phyloP scores from a whole-genome alignment of 2,888 invertebrate genomes.

The Erannis defoliaria region DNA sequence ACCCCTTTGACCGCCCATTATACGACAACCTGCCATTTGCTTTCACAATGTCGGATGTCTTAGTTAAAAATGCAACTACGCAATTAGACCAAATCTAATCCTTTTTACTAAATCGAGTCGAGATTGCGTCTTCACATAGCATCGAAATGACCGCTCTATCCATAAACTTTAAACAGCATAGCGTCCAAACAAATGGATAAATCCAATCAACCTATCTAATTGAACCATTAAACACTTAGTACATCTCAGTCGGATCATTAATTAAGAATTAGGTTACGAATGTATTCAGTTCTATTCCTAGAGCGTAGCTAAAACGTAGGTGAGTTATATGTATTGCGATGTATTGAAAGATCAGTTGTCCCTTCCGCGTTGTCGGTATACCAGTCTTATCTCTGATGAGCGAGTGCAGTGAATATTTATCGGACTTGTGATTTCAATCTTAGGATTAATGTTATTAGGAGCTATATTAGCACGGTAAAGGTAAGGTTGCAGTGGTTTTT shows the following conservation, averaged over 20 bases:
- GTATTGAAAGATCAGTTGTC: constrained; percentile 15
- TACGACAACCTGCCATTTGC: too few species aligned
- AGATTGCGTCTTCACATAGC: background rate
- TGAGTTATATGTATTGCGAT: constrained; percentile 5
- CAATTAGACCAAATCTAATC: background rate
- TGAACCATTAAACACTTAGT: constrained; percentile 1
- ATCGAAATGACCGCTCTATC: background rate
- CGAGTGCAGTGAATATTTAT: constrained; percentile 5
- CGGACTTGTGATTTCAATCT: background rate
- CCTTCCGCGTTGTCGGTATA: constrained; percentile 12
- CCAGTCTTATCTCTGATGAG: background rate
- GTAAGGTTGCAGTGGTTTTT: background rate
- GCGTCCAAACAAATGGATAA: background rate
- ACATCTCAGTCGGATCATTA: constrained; percentile 32
- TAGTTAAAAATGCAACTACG: background rate
- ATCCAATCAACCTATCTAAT: constrained; percentile 8
- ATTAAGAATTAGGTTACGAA: constrained; percentile 43
- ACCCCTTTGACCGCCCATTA: too few species aligned
- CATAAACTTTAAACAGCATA: background rate
- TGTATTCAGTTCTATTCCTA: constrained; percentile 43
- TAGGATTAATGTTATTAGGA: background rate
- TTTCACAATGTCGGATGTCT: too few species aligned
- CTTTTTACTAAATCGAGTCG: background rate
- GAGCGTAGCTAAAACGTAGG: constrained; percentile 23
- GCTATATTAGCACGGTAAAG: background rate